Evolutionary conservation across 2,888 invertebrate species (phyloP).

Genomic region (Andrena bucephala): DNA sequence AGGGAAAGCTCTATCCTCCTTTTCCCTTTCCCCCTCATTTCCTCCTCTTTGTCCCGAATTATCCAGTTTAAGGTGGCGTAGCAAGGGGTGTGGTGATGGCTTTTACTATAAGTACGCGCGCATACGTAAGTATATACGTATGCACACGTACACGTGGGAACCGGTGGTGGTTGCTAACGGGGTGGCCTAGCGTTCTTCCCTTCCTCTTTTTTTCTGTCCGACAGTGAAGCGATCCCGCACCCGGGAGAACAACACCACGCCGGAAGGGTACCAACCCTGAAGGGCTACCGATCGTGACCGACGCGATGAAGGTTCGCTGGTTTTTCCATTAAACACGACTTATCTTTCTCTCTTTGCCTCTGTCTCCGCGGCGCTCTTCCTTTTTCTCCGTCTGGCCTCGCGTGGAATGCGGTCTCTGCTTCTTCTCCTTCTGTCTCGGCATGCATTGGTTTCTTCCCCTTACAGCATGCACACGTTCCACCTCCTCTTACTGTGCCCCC

Average conservation of each 20-base stretch:
- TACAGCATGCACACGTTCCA: slow-evolving; percentile 23
- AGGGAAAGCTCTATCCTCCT: slow-evolving; percentile 8
- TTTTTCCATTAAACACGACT: slow-evolving; percentile 63
- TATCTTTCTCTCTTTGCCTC: slow-evolving; percentile 8
- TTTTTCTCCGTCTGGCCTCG: background rate
- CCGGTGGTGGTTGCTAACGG: slow-evolving; percentile 72
- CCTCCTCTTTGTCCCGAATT: slow-evolving; percentile 52
- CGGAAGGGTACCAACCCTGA: slow-evolving; percentile 84
- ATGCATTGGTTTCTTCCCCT: slow-evolving; percentile 17
- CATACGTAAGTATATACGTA: background rate
- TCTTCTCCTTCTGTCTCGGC: slow-evolving; percentile 1
- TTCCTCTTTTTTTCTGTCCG: slow-evolving; percentile 80
- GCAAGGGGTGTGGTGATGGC: slow-evolving; percentile 69
- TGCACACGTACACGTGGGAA: slow-evolving; percentile 8
- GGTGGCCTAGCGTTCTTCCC: slow-evolving; percentile 76
- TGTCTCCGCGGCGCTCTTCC: slow-evolving; percentile 14
- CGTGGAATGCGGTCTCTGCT: slow-evolving; percentile 37
- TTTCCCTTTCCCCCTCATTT: slow-evolving; percentile 38
- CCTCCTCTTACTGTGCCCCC: background rate
- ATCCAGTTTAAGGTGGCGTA: slow-evolving; percentile 62
- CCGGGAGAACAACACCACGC: slow-evolving; percentile 87
- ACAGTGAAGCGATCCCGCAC: slow-evolving; percentile 92
- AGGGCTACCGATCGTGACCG: slow-evolving; percentile 77
- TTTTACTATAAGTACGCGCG: slow-evolving; percentile 35
- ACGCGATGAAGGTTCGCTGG: slow-evolving; percentile 80